A percentile compares a stretch with the other conserved stretches of the same genome.
phyloP scores from a whole-genome alignment of 2,797 vertebrate species.

The Sciaenops ocellatus region DNA sequence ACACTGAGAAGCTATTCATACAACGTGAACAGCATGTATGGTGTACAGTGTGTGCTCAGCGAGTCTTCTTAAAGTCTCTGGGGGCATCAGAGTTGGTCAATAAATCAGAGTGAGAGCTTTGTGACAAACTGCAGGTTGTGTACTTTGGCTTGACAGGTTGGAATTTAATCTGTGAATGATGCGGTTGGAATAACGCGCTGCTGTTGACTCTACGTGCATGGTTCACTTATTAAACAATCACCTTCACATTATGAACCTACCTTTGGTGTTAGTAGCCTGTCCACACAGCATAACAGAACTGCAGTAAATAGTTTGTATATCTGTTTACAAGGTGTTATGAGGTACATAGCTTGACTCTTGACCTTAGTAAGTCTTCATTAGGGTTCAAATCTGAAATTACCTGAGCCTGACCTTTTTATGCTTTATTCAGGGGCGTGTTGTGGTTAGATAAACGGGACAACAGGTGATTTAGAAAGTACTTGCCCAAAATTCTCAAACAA shows the following conservation, averaged over 20 bases:
- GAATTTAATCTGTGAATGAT: constrained; percentile 18
- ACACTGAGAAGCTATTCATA: neutral
- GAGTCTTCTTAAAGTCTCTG: neutral
- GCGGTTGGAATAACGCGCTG: neutral
- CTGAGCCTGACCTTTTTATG: neutral
- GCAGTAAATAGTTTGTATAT: neutral
- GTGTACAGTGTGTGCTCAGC: neutral
- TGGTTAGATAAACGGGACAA: neutral
- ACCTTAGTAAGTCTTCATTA: too few species aligned
- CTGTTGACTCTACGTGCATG: constrained; percentile 30
- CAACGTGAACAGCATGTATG: constrained; percentile 12
- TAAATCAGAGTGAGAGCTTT: constrained; percentile 13
- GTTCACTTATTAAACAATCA: constrained; percentile 22
- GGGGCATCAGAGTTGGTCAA: neutral
- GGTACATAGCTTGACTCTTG: too few species aligned
- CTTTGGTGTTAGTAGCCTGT: neutral
- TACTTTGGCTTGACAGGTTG: constrained; percentile 34
- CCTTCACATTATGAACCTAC: constrained; percentile 1
- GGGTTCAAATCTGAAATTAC: neutral
- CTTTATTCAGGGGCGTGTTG: neutral
- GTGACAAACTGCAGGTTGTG: constrained; percentile 1
- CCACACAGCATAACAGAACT: neutral
- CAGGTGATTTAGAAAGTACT: neutral
- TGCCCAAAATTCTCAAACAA: neutral
- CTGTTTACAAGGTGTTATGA: too few species aligned